Evolutionary conservation across 2,888 invertebrate species (phyloP), one percentile per base, ranked within the genome.

Genomic region (Noctua janthina): DNA sequence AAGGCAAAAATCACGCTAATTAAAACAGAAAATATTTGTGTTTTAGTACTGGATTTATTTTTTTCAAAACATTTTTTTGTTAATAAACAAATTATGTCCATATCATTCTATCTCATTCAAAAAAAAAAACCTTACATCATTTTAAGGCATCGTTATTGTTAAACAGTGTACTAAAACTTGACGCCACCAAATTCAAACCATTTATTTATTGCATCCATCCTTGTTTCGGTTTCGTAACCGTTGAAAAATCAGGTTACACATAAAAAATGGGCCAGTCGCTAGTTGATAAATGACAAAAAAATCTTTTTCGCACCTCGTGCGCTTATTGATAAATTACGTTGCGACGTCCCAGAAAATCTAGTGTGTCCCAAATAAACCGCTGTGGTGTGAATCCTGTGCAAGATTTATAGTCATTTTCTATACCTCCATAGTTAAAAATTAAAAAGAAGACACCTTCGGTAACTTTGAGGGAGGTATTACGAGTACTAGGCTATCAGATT

Each of bases 251-350:
- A 67, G 66, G 23, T 69, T 23, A 68, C 62, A 20, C 62, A 62
- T 79, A 75, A 79, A 79, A 78, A 75, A 79, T 84, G 2, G 59
- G 4, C 54, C 54, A 66, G 70, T 39, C 66, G 69, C 46, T 43
- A 46, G 83, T 59, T 76, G 83, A 84, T 84, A 84, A 80, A 84
- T 84, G 73, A 70, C 29, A 62, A 76, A 84, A 76, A 73, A 70
- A 51, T 35, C 17, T 80, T 81, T 81, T 76, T 56, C 70, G 51
- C 76, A 80, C 84, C 84, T 80, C 66, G 72, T 74, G 73, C 81
- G 62, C 66, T 67, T 81, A 82, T 82, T 85, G 86, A 85, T 83
- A 86, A 86, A 86, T 86, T 86, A 68, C 75, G 8, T 49, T 64
- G 35, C 64, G 78, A 68, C 72, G 71, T 78, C 64, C 49, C 51